These are phyloP conservation scores for Lymantria monacha DNA, from an alignment of 2,888 invertebrate genomes.

Conservation along the genomic window DNA sequence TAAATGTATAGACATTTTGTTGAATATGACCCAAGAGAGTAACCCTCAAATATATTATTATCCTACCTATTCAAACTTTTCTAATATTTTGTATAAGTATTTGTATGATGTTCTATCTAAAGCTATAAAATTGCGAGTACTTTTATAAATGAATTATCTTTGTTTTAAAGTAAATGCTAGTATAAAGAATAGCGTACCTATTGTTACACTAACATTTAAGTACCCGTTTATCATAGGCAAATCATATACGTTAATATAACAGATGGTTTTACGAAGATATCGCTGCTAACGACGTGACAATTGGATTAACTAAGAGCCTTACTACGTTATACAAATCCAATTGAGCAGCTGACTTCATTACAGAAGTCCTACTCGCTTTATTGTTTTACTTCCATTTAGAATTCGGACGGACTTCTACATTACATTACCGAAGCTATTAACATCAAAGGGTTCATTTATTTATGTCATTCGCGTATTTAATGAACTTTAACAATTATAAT, in stretches of 20 bases:
- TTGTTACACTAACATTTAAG: no score
- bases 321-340: conserved; percentile 5
- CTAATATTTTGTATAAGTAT: neutral
- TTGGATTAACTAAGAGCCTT: no score
- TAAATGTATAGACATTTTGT: neutral
- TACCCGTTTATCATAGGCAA: no score
- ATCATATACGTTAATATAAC: no score
- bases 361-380: neutral
- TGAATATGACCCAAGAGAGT: conserved; percentile 5
- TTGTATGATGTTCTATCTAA: no score
- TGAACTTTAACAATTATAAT: neutral
- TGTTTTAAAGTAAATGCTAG: no score
- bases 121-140: no score
- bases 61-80: neutral
- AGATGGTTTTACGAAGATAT: no score
- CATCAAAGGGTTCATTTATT: neutral
- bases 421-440: conserved; percentile 1
- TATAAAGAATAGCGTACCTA: no score
- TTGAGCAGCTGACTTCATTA: conserved; percentile 12
- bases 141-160: no score
- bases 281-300: no score
- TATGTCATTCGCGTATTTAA: neutral
- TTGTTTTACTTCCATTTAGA: conserved; percentile 8
- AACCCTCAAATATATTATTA: conserved; percentile 1
- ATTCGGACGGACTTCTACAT: conserved; percentile 9